A percentile compares a stretch with the other conserved stretches of the same genome.
Conservation (phyloP, 2,113 vertebrate species). For the Crotophaga sulcirostris region DNA sequence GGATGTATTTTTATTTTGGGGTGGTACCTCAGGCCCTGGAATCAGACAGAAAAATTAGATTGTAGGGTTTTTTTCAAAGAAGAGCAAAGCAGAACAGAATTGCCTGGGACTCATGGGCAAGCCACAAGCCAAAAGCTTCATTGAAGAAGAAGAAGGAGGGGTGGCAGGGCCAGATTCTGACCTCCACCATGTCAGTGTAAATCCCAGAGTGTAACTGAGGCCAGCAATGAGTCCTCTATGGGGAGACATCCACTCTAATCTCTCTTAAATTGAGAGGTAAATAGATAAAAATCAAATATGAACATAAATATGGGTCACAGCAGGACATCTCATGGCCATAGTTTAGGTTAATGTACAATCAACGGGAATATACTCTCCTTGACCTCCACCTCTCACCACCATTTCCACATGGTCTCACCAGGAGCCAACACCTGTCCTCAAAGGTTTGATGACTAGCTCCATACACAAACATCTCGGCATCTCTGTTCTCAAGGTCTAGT, state of each 20-base stretch:
- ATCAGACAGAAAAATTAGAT: neutral
- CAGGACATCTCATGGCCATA: neutral
- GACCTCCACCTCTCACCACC: neutral
- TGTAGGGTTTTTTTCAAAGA: neutral
- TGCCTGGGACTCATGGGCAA: neutral
- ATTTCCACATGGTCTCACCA: neutral
- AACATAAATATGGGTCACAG: accelerated
- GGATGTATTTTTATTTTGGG: conserved; percentile 29
- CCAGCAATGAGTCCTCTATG: neutral
- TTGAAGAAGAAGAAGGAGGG: neutral
- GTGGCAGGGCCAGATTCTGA: neutral
- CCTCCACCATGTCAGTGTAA: neutral
- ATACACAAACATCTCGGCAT: neutral
- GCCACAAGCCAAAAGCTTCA: neutral
- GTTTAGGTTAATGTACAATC: neutral
- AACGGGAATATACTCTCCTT: neutral
- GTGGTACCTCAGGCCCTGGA: neutral
- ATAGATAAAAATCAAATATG: neutral
- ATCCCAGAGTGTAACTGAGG: neutral
- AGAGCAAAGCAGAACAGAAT: neutral
- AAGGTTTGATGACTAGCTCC: neutral
- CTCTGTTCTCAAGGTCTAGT: neutral
- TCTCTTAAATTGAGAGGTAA: neutral
- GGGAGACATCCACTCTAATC: neutral
- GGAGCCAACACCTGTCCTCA: neutral